Base-by-base conservation (phyloP, 1,140 invertebrate genomes). In the Homalodisca vitripennis region DNA sequence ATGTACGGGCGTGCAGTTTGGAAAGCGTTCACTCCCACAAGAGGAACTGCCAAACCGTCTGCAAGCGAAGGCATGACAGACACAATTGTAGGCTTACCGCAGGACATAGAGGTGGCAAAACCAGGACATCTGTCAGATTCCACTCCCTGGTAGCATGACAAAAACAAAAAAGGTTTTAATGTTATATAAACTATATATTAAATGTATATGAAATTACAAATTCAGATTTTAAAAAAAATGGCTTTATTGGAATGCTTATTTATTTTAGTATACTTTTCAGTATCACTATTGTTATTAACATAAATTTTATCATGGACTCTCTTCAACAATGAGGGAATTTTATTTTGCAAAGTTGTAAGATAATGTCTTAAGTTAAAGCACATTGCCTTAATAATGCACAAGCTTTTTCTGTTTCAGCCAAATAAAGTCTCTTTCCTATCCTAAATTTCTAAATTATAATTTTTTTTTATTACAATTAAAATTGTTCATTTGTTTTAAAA, bases 21-120 rank as follows among this genome's bases (percentile, higher is more conserved):
- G 78, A 88, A 94, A 0, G 94, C 92, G 80, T 98, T 98, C 51
- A 89, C 90, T 0, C 95, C 95, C 14, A 97, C 91, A 68, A 86
- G 88, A 0, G 95, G 92, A 0, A 98, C 95, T 0, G 95, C 93
- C 22, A 98, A 81, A 76, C 95, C 95, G 82, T 98, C 95, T 1
- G 95, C 94, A 57, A 97, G 75, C 0, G 93, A 95, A 1, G 92
- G 89, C 47, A 87, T 82, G 34, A 89, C 88, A 20, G 85, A 78
- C 1, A 89, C 88, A 65, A 83, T 81, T 0, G 88, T 80, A 22
- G 93, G 93, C 64, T 87, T 84, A 0, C 90, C 87, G 57, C 85
- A 82, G 72, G 89, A 83, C 68, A 96, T 75, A 0, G 95, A 92
- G 34, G 82, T 79, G 3, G 85, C 78, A 81, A 96, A 97, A 77